phyloP scores from a whole-genome alignment of 2,888 invertebrate species.

The Colostygia pectinataria region DNA sequence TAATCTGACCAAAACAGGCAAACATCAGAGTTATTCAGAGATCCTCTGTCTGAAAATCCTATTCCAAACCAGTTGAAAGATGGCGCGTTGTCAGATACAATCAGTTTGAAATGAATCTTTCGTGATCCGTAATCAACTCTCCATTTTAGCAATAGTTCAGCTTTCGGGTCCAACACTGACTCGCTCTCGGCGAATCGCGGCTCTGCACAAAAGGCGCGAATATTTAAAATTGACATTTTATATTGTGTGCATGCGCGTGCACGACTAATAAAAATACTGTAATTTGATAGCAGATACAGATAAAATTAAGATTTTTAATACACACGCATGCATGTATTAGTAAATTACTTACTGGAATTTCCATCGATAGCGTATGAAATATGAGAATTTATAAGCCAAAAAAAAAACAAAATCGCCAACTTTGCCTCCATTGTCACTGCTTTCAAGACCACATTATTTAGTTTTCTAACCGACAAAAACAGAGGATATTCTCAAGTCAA shows the following conservation, averaged over 20 bases:
- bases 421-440: slow-evolving; percentile 47
- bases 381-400: slow-evolving; percentile 53
- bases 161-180: slow-evolving; percentile 69
- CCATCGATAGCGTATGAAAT: slow-evolving; percentile 50
- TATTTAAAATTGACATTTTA: slow-evolving; percentile 4
- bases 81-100: slow-evolving; percentile 70
- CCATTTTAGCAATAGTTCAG: slow-evolving; percentile 69
- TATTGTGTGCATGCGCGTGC: too few species aligned
- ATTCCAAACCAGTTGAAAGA: slow-evolving; percentile 89
- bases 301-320: too few species aligned
- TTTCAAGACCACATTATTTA: too few species aligned
- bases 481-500: too few species aligned
- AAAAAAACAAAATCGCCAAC: slow-evolving; percentile 43
- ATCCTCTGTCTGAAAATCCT: slow-evolving; percentile 93
- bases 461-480: too few species aligned
- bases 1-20: slow-evolving; percentile 91
- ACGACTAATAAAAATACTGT: too few species aligned
- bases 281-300: too few species aligned
- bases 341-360: slow-evolving; percentile 48
- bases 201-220: slow-evolving; percentile 39
- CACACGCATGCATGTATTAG: too few species aligned
- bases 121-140: slow-evolving; percentile 58
- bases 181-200: slow-evolving; percentile 61
- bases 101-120: slow-evolving; percentile 76
- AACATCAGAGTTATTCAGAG: slow-evolving; percentile 88